Conservation (phyloP, 2,888 invertebrate genomes). For the Epirrhoe alternata region DNA sequence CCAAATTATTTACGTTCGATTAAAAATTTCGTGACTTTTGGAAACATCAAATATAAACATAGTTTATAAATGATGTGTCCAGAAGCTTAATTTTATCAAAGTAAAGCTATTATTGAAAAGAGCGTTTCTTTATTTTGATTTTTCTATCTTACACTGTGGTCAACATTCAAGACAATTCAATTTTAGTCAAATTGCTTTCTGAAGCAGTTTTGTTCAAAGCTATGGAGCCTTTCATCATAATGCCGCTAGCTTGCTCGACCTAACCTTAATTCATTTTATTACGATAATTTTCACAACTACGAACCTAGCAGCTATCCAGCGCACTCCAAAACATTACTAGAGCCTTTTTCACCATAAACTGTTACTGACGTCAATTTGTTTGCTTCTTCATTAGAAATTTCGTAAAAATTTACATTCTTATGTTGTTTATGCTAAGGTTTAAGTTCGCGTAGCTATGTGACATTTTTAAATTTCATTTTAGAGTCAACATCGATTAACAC, state of each 20-base stretch:
- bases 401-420: too few species aligned
- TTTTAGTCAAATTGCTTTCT: constrained; percentile 10
- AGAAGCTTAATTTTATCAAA: neutral
- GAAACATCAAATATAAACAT: constrained; percentile 6
- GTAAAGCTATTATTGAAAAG: neutral
- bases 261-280: constrained; percentile 13
- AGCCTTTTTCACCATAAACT: neutral
- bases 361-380: too few species aligned
- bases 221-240: constrained; percentile 1
- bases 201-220: constrained; percentile 1
- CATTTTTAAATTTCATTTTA: too few species aligned
- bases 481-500: too few species aligned
- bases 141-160: neutral
- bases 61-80: neutral
- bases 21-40: neutral
- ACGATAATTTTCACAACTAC: constrained; percentile 38
- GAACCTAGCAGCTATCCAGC: constrained; percentile 28
- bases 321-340: constrained; percentile 8
- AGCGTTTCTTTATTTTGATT: too few species aligned
- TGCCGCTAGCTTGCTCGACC: neutral
- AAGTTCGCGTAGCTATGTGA: too few species aligned
- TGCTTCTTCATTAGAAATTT: too few species aligned
- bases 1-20: too few species aligned
- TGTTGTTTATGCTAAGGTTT: too few species aligned
- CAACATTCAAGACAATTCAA: constrained; percentile 4